Conservation (phyloP, 2,113 vertebrate genomes). For the Lophotis ruficrista region DNA sequence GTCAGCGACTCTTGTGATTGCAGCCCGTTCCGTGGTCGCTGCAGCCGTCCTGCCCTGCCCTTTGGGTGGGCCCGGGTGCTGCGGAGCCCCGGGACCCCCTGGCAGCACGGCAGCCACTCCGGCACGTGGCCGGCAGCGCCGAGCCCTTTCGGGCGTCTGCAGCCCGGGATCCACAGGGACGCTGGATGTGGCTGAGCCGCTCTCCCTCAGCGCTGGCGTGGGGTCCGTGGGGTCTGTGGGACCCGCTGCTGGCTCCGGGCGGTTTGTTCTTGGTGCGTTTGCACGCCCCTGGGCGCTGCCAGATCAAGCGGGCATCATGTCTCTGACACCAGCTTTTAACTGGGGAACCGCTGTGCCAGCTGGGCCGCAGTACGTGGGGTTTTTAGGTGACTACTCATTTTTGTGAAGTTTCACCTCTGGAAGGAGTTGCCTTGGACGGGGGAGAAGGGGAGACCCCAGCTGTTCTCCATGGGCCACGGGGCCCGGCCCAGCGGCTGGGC, state of each 20-base stretch:
- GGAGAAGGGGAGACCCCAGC: background rate
- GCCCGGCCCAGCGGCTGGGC: fast-evolving
- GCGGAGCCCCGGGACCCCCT: background rate
- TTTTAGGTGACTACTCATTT: background rate
- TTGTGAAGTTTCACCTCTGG: background rate
- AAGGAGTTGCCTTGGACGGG: background rate
- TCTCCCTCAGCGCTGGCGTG: fast-evolving
- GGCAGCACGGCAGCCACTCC: background rate
- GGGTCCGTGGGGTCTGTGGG: background rate
- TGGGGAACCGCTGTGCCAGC: background rate
- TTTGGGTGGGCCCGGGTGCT: fast-evolving
- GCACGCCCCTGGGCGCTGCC: background rate
- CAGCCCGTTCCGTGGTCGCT: fast-evolving
- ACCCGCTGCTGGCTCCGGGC: fast-evolving
- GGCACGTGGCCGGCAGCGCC: too few relatives aligned
- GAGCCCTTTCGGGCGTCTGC: too few relatives aligned
- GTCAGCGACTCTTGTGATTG: background rate
- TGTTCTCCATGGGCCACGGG: background rate
- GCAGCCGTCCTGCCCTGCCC: fast-evolving
- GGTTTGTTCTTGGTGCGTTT: background rate
- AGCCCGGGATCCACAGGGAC: background rate
- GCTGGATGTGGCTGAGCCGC: fast-evolving
- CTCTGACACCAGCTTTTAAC: background rate
- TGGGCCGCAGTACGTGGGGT: background rate
- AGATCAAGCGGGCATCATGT: background rate